Conservation (phyloP, 2,113 vertebrate genomes). For the Mugil cephalus region DNA sequence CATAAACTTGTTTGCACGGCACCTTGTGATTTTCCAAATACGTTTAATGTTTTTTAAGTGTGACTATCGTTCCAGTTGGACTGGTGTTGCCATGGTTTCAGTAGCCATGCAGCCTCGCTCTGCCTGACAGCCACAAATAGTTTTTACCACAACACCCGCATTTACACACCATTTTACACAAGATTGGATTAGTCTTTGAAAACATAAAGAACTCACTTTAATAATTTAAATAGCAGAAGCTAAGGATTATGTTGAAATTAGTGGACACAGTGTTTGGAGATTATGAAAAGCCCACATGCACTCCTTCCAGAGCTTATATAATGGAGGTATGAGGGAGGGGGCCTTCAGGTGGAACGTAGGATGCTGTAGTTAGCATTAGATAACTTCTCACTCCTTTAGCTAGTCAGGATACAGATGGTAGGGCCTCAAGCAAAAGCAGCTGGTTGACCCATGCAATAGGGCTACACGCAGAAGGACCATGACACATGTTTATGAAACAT, state of each 20-base stretch:
- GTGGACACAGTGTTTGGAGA: constrained; percentile 1
- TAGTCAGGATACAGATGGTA: constrained; percentile 20
- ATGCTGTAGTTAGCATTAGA: constrained; percentile 42
- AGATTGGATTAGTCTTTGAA: constrained; percentile 16
- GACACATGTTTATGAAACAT: constrained; percentile 12
- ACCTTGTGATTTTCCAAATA: constrained; percentile 45
- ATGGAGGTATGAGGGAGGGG: constrained; percentile 31
- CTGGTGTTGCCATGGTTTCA: constrained; percentile 73
- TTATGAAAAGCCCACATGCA: constrained; percentile 1
- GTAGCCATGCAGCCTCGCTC: constrained; percentile 34
- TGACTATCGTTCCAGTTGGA: constrained; percentile 18
- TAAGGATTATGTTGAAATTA: constrained; percentile 9
- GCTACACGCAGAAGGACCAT: not conserved
- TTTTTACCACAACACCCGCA: constrained; percentile 18
- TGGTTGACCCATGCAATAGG: constrained; percentile 18
- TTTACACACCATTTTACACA: constrained; percentile 52
- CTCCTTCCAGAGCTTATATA: constrained; percentile 41
- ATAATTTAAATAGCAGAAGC: constrained; percentile 12
- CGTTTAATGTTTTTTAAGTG: constrained; percentile 60
- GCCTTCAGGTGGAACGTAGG: constrained; percentile 39
- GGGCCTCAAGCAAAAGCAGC: constrained; percentile 26
- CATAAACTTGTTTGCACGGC: constrained; percentile 24
- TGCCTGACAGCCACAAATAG: constrained; percentile 40
- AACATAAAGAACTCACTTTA: constrained; percentile 1
- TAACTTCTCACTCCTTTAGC: constrained; percentile 12